A percentile compares a stretch with the other conserved stretches of the same genome.
Evolutionary conservation across 2,888 invertebrate species (phyloP).

Genomic region (Cosmia trapezina): DNA sequence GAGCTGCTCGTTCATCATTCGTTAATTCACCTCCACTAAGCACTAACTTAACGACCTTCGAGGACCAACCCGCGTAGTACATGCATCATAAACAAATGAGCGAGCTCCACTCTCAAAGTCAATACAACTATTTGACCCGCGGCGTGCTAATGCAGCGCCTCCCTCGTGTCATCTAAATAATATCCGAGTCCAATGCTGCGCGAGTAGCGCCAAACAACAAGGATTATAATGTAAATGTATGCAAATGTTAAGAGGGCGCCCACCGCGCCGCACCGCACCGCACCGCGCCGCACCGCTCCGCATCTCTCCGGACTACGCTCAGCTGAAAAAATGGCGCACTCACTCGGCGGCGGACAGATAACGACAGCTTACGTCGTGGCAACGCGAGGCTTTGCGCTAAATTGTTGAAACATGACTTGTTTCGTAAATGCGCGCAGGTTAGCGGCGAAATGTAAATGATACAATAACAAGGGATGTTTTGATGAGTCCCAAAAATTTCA

Average conservation of each 20-base stretch:
- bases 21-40: slow-evolving; percentile 28
- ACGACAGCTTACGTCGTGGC: slow-evolving; percentile 81
- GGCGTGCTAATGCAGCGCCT: slow-evolving; percentile 51
- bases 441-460: slow-evolving; percentile 72
- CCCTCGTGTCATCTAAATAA: slow-evolving; percentile 69
- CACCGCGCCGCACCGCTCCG: slow-evolving; percentile 11
- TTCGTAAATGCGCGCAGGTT: slow-evolving; percentile 68
- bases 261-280: slow-evolving; percentile 2
- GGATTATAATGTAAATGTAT: slow-evolving; percentile 88
- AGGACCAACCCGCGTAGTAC: slow-evolving; percentile 39
- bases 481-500: slow-evolving; percentile 54
- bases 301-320: slow-evolving; percentile 27
- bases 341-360: slow-evolving; percentile 72
- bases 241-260: slow-evolving; percentile 77
- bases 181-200: slow-evolving; percentile 68
- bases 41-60: slow-evolving; percentile 22
- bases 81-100: slow-evolving; percentile 63
- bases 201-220: slow-evolving; percentile 74
- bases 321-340: slow-evolving; percentile 58
- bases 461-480: slow-evolving; percentile 71
- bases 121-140: slow-evolving; percentile 71
- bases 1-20: slow-evolving; percentile 37
- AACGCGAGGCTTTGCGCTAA: slow-evolving; percentile 81
- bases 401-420: slow-evolving; percentile 83
- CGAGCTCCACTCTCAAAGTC: slow-evolving; percentile 59